Evolutionary conservation across 2,797 vertebrate genomes (phyloP), one percentile per base, ranked within the genome.

Genomic region (Acanthurus lineatus): DNA sequence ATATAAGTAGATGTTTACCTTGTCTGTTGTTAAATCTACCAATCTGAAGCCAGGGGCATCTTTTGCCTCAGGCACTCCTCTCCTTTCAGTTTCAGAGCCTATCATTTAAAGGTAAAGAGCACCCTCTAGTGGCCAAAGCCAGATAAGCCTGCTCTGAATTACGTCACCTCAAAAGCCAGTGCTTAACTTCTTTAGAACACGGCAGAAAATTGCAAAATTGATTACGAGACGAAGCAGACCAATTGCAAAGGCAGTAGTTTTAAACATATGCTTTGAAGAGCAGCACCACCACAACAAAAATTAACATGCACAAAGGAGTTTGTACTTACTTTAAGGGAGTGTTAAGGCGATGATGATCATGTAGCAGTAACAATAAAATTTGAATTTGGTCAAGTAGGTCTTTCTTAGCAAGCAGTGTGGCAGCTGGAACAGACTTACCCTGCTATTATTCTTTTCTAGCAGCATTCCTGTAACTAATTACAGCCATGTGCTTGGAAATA

Each of bases 41-140:
- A 63, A 10, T 42, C 1, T 40, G 9, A 35, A 49, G 35, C 14
- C 53, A 74, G 38, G 54, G 9, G 52, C 32, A 44, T 9, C 22
- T 49, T 32, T 53, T 62, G 53, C 59, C 47, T 20, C 15, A 42
- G 20, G 7, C 3, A 4, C 12, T 19, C 69, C 20, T 54, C 28
- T 25, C 28, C 22, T 12, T 11, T 10, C 5, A 9, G 2, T 6
- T 12, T 5, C 11, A 2, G 6, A 51, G 40, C 14, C 17, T 42
- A 0, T 67, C 59, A 90, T 86, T 79, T 80, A 28, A 86, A 53
- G 68, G 83, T 80, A 51, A 85, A 90, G 73, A 87, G 56, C 67
- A 2, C 12, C 85, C 77, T 91, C 94, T 93, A 78, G 90, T 89
- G 94, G 89, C 60, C 54, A 59, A 52, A 60, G 20, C 15, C 9